phyloP scores from a whole-genome alignment of 35 echinoderm and acorn worm species.

The Anneissia japonica region DNA sequence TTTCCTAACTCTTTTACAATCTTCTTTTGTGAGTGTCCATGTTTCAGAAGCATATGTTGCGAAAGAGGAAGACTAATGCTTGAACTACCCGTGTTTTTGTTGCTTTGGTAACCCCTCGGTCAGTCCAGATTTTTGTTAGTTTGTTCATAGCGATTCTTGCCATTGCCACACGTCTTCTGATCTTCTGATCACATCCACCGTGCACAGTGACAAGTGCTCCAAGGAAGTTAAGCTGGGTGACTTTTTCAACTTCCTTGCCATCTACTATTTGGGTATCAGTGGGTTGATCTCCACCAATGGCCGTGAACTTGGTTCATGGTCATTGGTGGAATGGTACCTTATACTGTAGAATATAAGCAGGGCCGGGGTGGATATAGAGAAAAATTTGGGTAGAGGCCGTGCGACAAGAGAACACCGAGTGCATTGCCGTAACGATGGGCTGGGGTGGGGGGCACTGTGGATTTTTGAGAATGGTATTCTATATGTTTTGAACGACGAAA shows the following conservation, averaged over 20 bases:
- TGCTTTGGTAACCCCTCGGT: slow-evolving; percentile 1
- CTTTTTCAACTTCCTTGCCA: slow-evolving; percentile 8
- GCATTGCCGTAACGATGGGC: too few species aligned
- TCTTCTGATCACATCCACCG: not conserved
- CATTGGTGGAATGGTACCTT: too few species aligned
- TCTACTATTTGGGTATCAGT: not conserved
- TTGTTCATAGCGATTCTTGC: not conserved
- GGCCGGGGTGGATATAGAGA: too few species aligned
- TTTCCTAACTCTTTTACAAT: not conserved
- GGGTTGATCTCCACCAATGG: not conserved
- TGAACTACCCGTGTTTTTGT: too few species aligned
- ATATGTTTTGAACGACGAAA: too few species aligned
- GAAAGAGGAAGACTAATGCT: too few species aligned
- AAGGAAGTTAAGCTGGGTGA: slow-evolving; percentile 13
- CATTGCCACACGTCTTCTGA: slow-evolving; percentile 1
- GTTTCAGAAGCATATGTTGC: not conserved
- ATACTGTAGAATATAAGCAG: too few species aligned
- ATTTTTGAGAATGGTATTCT: too few species aligned
- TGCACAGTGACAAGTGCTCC: not conserved
- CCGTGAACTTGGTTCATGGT: slow-evolving; percentile 7
- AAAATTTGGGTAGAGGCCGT: too few species aligned
- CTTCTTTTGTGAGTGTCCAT: not conserved
- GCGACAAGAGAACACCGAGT: too few species aligned
- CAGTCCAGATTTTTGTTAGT: slow-evolving; percentile 7
- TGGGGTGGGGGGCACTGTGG: too few species aligned